A percentile compares a stretch with the other conserved stretches of the same genome.
Evolutionary conservation across 30 jellyfish, hydroid and myxozoan genomes (phyloP).

Genomic region (Haliclystus octoradiatus): DNA sequence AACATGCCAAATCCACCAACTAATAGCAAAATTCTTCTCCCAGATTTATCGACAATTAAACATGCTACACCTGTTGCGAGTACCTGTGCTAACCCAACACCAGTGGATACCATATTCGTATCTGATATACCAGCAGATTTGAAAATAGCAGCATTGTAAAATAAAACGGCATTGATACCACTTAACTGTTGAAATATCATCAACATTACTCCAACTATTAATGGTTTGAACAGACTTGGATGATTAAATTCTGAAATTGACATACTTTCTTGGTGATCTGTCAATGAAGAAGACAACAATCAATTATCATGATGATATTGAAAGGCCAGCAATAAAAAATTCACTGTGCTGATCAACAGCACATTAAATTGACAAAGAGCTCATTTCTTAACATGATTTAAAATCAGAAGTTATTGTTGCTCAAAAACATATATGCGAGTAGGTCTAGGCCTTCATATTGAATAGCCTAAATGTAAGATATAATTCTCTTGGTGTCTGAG

Average conservation of each 20-base stretch:
- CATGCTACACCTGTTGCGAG: constrained; percentile 79
- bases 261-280: constrained; percentile 84
- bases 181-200: constrained; percentile 92
- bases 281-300: too few relatives aligned
- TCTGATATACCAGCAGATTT: constrained; percentile 58
- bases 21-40: constrained; percentile 70
- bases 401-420: too few relatives aligned
- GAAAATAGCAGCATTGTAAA: constrained; percentile 57
- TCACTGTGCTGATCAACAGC: too few relatives aligned
- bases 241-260: constrained; percentile 38
- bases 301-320: too few relatives aligned
- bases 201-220: constrained; percentile 60
- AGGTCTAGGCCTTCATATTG: too few relatives aligned
- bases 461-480: too few relatives aligned
- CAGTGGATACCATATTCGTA: constrained; percentile 39
- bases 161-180: constrained; percentile 86
- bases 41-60: constrained; percentile 80
- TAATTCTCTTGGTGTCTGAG: too few relatives aligned
- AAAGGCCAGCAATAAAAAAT: too few relatives aligned
- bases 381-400: too few relatives aligned
- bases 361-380: too few relatives aligned
- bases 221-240: constrained; percentile 68
- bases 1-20: constrained; percentile 87
- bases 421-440: too few relatives aligned
- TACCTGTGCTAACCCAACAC: constrained; percentile 69